Base-by-base conservation (phyloP, 2,888 invertebrate genomes). In the Helobdella robusta region DNA sequence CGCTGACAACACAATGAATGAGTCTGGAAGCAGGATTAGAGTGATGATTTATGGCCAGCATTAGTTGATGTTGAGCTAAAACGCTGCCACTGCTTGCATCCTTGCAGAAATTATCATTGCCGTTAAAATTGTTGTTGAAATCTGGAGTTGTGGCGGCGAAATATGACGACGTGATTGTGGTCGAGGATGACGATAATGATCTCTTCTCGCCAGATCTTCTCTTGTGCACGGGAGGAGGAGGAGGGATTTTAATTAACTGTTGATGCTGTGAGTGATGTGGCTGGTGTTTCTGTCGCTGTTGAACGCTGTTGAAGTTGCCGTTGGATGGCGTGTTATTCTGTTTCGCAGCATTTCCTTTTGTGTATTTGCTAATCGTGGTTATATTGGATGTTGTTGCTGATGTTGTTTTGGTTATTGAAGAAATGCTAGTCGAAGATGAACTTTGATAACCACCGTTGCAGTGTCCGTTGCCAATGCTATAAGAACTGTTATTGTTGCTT, bases 191-290 rank as follows among this genome's bases (percentile, higher is more conserved):
- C n/a, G 48, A 62, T 6, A 48, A 30, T 15, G 62, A 62, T 32
- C 62, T 36, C n/a, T 62, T 62, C 25, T 62, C 32, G 2, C 28
- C 18, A 2, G 18, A 23, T 48, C 62, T 36, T 20, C 62, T n/a
- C 23, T 28, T 62, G 50, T 48, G 48, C n/a, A 50, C 50, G 18
- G 30, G 34, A 1, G 62, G 62, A 1, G 62, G 62, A 0, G 62
- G 62, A 25, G 62, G 62, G 5, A 62, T 46, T 32, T 30, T 62
- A 2, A 62, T 62, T 20, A 62, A 2, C 2, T 5, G 28, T 11
- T 35, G 28, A 46, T 35, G 50, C 32, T 44, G 6, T 30, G 18
- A 20, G n/a, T 20, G 35, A 35, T 32, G 6, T 18, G 11, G 50
- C 46, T 62, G n/a, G 48, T n/a, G n/a, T 18, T 61, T 2, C 25